Evolutionary conservation across 1,140 invertebrate species (phyloP).

Genomic region (Eupristina koningsbergeri): DNA sequence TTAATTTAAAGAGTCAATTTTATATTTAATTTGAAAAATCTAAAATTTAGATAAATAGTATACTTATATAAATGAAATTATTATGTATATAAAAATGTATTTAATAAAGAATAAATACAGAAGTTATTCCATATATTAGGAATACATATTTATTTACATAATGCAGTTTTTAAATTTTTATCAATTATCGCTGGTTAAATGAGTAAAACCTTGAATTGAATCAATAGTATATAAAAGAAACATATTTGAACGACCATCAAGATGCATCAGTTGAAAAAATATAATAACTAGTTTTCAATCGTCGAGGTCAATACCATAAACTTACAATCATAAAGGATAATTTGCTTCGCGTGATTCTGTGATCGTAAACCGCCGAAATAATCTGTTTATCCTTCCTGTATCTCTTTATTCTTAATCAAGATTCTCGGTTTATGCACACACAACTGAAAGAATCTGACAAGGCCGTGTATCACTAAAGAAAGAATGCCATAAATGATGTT

Average conservation of each 20-base stretch:
- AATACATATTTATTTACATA: no score
- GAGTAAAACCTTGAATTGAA: background rate
- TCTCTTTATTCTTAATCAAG: background rate
- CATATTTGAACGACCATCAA: background rate
- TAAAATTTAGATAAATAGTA: no score
- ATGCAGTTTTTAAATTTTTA: no score
- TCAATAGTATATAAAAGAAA: background rate
- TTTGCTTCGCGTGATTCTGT: background rate
- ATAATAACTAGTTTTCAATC: background rate
- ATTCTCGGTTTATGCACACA: background rate
- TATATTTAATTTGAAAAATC: no score
- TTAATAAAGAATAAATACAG: no score
- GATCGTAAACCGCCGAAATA: constrained; percentile 3
- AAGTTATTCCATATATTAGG: no score
- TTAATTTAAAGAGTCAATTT: no score
- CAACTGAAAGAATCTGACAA: background rate
- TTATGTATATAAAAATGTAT: no score
- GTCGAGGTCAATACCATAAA: constrained; percentile 18
- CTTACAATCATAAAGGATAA: background rate
- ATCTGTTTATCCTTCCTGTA: constrained; percentile 9
- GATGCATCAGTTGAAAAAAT: background rate
- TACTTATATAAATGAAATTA: no score
- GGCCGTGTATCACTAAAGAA: background rate
- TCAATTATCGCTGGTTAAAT: background rate
- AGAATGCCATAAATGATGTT: background rate